Base-by-base conservation (phyloP, 1,140 invertebrate genomes). In the Spodoptera frugiperda region DNA sequence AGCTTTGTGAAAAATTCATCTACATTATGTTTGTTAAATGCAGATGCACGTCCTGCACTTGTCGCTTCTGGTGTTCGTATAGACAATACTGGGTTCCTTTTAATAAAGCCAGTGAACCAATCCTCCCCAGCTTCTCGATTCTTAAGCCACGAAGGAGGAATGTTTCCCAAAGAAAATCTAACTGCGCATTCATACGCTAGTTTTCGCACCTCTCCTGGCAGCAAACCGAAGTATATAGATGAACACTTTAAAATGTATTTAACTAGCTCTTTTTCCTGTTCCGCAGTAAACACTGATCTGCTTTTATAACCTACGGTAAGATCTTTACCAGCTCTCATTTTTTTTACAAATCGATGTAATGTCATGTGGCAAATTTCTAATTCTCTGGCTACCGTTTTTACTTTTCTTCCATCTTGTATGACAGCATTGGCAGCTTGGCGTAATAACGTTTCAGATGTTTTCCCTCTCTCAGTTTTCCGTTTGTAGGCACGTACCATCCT, bases 291-390 rank as follows among this genome's bases (percentile, higher is more conserved):
- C 0, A 83, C 78, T 53, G 19, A n/a, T 76, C 72, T 76, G 8
- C 30, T n/a, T 61, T 79, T 76, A n/a, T 82, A 84, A 8, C 80
- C 83, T 6, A 78, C 54, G 6, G 53, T 67, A 17, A 54, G 44
- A 19, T 19, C 44, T 44, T 65, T 12, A 25, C 67, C 77, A 19
- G 70, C 11, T 63, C 61, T 80, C 4, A 82, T 5, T 11, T 82
- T 82, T 80, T 72, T 80, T 1, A 82, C 67, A 73, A 53, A 82
- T 8, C 78, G 51, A 49, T 61, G 17, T 75, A 82, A 76, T 10
- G 72, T 82, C 19, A 72, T 79, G 11, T 82, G 77, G 33, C 76
- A 78, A 68, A 82, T 81, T 68, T 75, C 71, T 2, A 79, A 14
- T 74, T 80, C 61, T 57, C 65, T 53, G 3, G 77, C 76, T 6